Evolutionary conservation across 2,113 vertebrate genomes (phyloP).

Genomic region (Odontophorus gujanensis): DNA sequence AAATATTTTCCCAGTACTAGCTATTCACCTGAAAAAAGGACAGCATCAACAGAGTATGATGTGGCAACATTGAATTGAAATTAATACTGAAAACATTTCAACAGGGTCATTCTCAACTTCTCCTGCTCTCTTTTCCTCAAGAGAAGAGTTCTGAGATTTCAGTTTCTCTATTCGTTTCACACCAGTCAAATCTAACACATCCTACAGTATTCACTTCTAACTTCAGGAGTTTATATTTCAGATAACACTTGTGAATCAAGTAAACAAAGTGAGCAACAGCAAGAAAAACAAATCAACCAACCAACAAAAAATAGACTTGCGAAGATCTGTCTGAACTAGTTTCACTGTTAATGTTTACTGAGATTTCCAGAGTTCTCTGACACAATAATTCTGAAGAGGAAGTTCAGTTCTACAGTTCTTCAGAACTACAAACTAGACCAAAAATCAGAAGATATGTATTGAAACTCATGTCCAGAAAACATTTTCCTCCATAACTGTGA

Average conservation of each 20-base stretch:
- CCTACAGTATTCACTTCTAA: background rate
- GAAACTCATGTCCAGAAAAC: background rate
- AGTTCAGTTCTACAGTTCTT: background rate
- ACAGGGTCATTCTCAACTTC: background rate
- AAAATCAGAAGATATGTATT: background rate
- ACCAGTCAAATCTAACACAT: background rate
- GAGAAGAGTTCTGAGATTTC: background rate
- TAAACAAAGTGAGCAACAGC: background rate
- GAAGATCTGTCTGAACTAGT: background rate
- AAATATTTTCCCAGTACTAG: background rate
- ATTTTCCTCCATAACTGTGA: background rate
- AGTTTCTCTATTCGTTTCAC: background rate
- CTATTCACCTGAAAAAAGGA: background rate
- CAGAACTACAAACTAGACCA: background rate
- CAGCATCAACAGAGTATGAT: background rate
- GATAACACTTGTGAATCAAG: background rate
- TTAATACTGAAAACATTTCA: background rate
- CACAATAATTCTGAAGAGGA: background rate
- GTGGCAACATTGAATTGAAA: no score
- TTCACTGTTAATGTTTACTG: background rate
- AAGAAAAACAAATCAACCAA: background rate
- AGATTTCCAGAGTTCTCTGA: background rate
- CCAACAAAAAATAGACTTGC: background rate
- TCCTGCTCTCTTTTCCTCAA: background rate
- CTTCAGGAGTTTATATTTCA: background rate